phyloP scores from a whole-genome alignment of 2,113 vertebrate genomes.

The Anser cygnoides region DNA sequence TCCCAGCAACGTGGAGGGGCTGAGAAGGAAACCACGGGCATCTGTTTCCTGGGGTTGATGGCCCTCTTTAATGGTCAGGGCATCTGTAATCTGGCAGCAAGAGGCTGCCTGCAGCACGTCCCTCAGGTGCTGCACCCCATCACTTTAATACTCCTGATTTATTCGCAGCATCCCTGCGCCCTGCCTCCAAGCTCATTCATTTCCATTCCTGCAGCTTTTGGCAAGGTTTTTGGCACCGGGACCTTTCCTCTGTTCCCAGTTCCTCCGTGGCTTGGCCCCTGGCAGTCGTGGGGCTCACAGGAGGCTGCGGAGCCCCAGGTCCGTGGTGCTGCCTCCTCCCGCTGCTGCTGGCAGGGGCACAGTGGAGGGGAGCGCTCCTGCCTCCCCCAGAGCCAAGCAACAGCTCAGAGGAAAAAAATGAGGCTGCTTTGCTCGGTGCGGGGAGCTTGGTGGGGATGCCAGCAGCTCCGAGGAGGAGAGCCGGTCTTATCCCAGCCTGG shows the following conservation, averaged over 20 bases:
- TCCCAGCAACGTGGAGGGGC: neutral
- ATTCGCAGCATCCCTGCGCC: neutral
- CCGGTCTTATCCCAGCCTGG: neutral
- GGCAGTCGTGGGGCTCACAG: neutral
- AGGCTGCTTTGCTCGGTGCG: neutral
- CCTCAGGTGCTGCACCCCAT: neutral
- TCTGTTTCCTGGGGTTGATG: neutral
- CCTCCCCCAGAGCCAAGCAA: conserved; percentile 33
- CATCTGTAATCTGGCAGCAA: neutral
- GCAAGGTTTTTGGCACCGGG: neutral
- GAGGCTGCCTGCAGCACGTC: neutral
- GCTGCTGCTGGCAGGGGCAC: neutral
- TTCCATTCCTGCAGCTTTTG: neutral
- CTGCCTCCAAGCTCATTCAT: neutral
- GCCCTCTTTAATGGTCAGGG: neutral
- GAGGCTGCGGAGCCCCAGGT: neutral
- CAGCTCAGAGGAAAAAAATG: conserved; percentile 65
- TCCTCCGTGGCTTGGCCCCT: neutral
- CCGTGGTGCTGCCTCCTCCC: neutral
- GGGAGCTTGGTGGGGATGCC: neutral
- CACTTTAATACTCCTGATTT: neutral
- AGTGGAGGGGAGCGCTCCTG: neutral
- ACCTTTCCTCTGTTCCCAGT: neutral
- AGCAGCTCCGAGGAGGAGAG: neutral
- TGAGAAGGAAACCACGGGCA: neutral